Base-by-base conservation (phyloP, 2,797 vertebrate genomes). In the Garrulus glandarius region DNA sequence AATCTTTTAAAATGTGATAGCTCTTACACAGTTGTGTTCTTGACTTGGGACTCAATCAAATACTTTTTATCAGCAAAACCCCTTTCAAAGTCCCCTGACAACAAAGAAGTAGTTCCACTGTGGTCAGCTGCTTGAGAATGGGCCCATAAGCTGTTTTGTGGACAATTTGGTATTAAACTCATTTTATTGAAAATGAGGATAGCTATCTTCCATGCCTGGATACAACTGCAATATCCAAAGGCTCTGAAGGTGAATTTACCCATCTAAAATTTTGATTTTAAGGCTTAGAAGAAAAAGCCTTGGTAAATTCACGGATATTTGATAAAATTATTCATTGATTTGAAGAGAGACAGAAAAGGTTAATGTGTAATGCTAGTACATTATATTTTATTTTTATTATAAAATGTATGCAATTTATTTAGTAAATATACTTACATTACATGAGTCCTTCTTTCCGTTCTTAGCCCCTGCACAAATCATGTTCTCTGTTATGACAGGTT, bases 381-480 rank as follows among this genome's bases (percentile, higher is more conserved):
- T 90, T 27, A 1, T 37, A 21, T 68, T 94, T 81, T 63, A 49
- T 74, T 89, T 87, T 52, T 23, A 43, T 30, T 39, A 18, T 27
- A 16, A 5, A 23, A 32, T 70, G 17, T 49, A 13, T 49, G 23
- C 26, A 57, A 19, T n/a, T 49, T 39, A 39, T 39, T 37, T 22
- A 49, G 30, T 41, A 77, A 82, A 71, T 85, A 41, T 82, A 98
- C 98, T 98, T 97, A 98, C 98, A 2, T 0, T 0, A 61, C 98
- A 98, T 0, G 97, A 78, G 53, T 98, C 98, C 43, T 89, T 97
- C 64, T 81, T 65, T 57, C 96, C 97, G 0, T 6, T 29, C 39
- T 0, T 36, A 52, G 13, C 61, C 27, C 96, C 97, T 12, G 97
- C 98, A 11, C 98, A 98, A 88, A 98, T 90, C 97, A 98, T 97